Conservation (phyloP, 2,797 vertebrate genomes). For the Enteromius argenteus region DNA sequence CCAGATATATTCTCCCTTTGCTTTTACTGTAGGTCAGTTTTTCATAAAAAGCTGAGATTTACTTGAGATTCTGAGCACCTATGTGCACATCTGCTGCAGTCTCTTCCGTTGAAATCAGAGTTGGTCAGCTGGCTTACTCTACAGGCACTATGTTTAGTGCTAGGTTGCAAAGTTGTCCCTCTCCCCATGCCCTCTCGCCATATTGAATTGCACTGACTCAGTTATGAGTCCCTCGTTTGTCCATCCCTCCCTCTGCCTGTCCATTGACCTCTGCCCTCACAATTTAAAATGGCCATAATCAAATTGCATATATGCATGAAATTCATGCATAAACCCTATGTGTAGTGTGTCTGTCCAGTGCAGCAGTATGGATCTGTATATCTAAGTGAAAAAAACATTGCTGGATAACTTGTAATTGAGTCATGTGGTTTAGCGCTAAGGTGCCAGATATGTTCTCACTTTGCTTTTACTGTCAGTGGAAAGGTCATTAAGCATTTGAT, state of each 20-base stretch:
- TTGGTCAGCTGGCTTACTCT: slow-evolving; percentile 46
- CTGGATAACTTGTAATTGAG: not conserved
- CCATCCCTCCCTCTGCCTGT: slow-evolving; percentile 50
- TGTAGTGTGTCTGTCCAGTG: not conserved
- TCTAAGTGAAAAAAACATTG: not conserved
- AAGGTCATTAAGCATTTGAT: slow-evolving; percentile 30
- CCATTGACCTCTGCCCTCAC: slow-evolving; percentile 36
- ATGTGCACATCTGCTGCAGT: slow-evolving; percentile 6
- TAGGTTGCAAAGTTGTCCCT: slow-evolving; percentile 54
- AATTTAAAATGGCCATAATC: slow-evolving; percentile 32
- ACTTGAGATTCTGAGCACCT: not conserved
- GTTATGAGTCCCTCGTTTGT: slow-evolving; percentile 61
- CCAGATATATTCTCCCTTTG: slow-evolving; percentile 5
- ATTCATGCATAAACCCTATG: not conserved
- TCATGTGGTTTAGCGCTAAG: slow-evolving; percentile 3
- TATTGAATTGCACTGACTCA: slow-evolving; percentile 82
- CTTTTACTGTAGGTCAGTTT: not conserved
- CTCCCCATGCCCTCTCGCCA: slow-evolving; percentile 58
- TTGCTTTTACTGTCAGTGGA: slow-evolving; percentile 23
- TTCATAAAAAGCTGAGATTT: not conserved
- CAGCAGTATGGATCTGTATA: not conserved
- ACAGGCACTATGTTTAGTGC: slow-evolving; percentile 76
- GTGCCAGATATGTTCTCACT: slow-evolving; percentile 25
- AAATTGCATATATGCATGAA: not conserved
- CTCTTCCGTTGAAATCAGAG: slow-evolving; percentile 64